Evolutionary conservation across 1,140 invertebrate genomes (phyloP).

Genomic region (Leptoteleia sp.): DNA sequence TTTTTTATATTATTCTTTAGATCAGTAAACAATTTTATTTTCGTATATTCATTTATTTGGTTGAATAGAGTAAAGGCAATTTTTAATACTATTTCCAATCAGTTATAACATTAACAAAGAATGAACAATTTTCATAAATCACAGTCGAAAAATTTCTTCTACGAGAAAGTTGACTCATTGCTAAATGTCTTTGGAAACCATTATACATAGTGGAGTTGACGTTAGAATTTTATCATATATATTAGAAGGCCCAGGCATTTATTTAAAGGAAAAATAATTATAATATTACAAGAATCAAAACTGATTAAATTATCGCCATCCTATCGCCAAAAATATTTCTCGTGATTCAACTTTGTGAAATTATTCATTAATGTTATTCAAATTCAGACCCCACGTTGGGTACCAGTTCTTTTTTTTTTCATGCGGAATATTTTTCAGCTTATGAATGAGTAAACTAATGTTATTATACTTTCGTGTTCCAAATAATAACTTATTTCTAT

Average conservation of each 20-base stretch:
- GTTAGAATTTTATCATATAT: conserved; percentile 9
- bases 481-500: not conserved
- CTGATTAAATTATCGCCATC: conserved; percentile 18
- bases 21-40: no score
- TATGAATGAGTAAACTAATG: conserved; percentile 2
- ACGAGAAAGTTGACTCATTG: conserved; percentile 11
- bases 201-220: not conserved
- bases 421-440: conserved; percentile 17
- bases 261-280: conserved; percentile 16
- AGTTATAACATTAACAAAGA: no score
- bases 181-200: conserved; percentile 1
- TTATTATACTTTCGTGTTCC: no score
- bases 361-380: conserved; percentile 38
- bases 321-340: conserved; percentile 11
- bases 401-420: conserved; percentile 26
- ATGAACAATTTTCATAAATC: no score
- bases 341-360: conserved; percentile 18
- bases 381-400: conserved; percentile 33
- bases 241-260: conserved; percentile 4
- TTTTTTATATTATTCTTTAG: no score
- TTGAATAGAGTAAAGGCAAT: no score
- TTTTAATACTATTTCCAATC: no score
- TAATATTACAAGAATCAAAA: conserved; percentile 20
- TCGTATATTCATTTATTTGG: no score
- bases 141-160: no score